Evolutionary conservation across 2,113 vertebrate genomes (phyloP).

Genomic region (Oncorhynchus clarkii): DNA sequence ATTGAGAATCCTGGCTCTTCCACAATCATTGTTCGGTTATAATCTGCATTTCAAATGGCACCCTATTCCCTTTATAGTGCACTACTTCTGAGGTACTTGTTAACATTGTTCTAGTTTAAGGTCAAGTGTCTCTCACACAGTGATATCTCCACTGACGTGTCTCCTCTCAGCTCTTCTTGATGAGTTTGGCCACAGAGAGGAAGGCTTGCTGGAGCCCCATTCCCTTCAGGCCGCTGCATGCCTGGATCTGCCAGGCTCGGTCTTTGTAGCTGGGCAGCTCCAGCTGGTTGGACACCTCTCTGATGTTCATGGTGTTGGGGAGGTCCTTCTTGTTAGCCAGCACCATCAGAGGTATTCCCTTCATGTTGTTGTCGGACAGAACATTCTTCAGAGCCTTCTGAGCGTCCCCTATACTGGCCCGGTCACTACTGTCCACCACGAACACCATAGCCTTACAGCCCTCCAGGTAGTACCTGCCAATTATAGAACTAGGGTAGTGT

Average conservation of each 20-base stretch:
- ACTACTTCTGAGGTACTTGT: no score
- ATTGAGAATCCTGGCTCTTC: background rate
- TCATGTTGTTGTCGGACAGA: slow-evolving; percentile 70
- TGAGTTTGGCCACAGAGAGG: slow-evolving; percentile 67
- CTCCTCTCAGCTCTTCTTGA: slow-evolving; percentile 60
- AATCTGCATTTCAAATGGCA: background rate
- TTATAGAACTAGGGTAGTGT: background rate
- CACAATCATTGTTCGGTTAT: background rate
- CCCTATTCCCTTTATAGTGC: no score
- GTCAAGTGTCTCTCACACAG: background rate
- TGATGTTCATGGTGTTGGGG: slow-evolving; percentile 64
- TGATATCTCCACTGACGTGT: background rate
- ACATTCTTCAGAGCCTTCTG: slow-evolving; percentile 66
- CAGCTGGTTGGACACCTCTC: slow-evolving; percentile 70
- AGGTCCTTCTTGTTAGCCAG: slow-evolving; percentile 90
- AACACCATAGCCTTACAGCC: slow-evolving; percentile 76
- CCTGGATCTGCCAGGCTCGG: slow-evolving; percentile 76
- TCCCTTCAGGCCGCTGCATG: slow-evolving; percentile 76
- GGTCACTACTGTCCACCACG: slow-evolving; percentile 81
- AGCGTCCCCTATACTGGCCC: slow-evolving; percentile 71
- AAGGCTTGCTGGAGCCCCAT: slow-evolving; percentile 79
- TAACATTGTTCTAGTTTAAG: no score
- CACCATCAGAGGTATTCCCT: slow-evolving; percentile 78
- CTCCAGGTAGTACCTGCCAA: slow-evolving; percentile 73
- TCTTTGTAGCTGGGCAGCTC: slow-evolving; percentile 30